A percentile compares a stretch with the other conserved stretches of the same genome.
phyloP scores from a whole-genome alignment of 2,888 invertebrate species.

The Drosophila eohydei region DNA sequence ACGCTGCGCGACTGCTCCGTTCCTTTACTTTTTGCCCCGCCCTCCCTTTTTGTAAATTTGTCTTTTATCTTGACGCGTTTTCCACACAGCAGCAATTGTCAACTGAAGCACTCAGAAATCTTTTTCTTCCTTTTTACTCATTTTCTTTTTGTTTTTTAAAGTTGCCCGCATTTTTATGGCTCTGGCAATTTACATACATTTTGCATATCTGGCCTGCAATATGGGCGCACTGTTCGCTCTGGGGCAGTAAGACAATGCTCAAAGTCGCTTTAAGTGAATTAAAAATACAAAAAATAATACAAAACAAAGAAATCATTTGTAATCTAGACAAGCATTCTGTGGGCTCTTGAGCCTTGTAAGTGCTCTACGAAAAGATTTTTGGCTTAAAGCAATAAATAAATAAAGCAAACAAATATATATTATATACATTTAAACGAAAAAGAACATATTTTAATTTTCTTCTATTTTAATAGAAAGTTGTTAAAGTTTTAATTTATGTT shows the following conservation, averaged over 20 bases:
- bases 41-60: neutral
- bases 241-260: constrained; percentile 40
- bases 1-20: constrained; percentile 36
- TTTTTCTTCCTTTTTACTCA: constrained; percentile 15
- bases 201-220: constrained; percentile 39
- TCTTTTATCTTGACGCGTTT: constrained; percentile 60
- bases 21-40: constrained; percentile 4
- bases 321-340: constrained; percentile 3
- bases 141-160: constrained; percentile 56
- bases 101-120: constrained; percentile 31
- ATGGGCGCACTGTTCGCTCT: constrained; percentile 31
- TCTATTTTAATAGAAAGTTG: too few relatives aligned
- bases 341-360: neutral
- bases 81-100: constrained; percentile 61
- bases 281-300: neutral
- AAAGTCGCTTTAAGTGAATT: constrained; percentile 21
- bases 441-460: too few relatives aligned
- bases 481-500: too few relatives aligned
- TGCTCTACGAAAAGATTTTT: neutral
- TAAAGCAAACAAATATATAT: neutral
- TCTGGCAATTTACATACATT: constrained; percentile 70
- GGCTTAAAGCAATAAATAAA: too few relatives aligned
- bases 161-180: constrained; percentile 68
- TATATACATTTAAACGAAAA: neutral
- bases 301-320: neutral